Base-by-base conservation (phyloP, 1,140 invertebrate genomes). In the Leptinotarsa lineolata region DNA sequence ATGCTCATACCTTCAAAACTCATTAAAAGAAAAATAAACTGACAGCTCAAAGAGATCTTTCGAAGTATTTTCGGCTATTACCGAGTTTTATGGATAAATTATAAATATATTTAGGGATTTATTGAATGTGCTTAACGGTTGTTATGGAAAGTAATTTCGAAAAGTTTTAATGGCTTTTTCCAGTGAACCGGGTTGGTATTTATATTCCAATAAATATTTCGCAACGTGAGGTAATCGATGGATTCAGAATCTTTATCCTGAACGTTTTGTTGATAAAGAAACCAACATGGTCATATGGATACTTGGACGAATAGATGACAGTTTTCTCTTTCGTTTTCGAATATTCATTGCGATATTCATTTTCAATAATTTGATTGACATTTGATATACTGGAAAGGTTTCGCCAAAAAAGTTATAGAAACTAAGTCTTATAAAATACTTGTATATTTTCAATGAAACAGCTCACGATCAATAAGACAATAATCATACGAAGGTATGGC, bases 81-180 rank as follows among this genome's bases (percentile, higher is more conserved):
- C 48, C 48, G n/a, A 16, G 48, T 54, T 54, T 54, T 54, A 54
- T 54, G 48, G 48, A 54, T 16, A 18, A 54, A 54, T 54, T 54
- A 54, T 54, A 54, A 54, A 54, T 54, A 15, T 54, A 54, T 54
- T 54, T 16, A n/a, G 48, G n/a, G 48, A 54, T 54, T 54, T 54
- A 54, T 54, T 54, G 48, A 54, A 54, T 54, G 48, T n/a, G 15
- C 48, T 54, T 54, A 54, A 54, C n/a, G 48, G 48, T 54, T 54
- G 15, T 18, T 18, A 54, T 54, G 16, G 48, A 0, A 54, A 54
- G 48, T 54, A 54, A 54, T 54, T 54, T 54, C n/a, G 15, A 15
- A 54, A 54, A 54, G 48, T 54, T 54, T 54, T 54, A 54, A 54
- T 54, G 48, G 48, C 48, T 54, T 54, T 18, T 54, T n/a, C 4